phyloP scores from a whole-genome alignment of 2,888 invertebrate species.

The Megastigmus dorsalis region DNA sequence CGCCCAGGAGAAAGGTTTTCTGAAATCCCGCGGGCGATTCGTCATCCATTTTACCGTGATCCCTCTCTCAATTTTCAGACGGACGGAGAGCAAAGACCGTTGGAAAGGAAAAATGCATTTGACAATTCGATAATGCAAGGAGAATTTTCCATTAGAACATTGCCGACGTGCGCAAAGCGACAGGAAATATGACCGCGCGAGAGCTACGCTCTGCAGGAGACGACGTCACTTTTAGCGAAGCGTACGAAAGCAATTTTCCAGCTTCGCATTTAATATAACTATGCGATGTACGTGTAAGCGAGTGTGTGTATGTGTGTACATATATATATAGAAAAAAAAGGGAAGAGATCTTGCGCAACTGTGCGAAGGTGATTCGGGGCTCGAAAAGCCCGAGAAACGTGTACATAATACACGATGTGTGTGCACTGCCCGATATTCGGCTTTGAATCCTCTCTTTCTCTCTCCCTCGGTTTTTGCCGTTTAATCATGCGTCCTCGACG shows the following conservation, averaged over 20 bases:
- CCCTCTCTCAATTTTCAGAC: background rate
- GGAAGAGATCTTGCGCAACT: constrained; percentile 20
- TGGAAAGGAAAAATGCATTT: background rate
- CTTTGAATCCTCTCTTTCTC: background rate
- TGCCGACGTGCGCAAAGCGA: background rate
- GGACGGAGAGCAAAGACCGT: background rate
- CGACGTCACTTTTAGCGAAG: background rate
- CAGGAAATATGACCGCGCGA: background rate
- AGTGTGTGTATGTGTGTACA: no score
- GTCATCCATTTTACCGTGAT: no score
- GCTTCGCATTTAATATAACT: no score
- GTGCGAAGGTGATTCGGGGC: no score
- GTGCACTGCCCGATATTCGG: background rate
- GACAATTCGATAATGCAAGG: background rate
- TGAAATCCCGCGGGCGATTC: no score
- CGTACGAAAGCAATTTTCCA: constrained; percentile 27
- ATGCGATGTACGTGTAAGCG: no score
- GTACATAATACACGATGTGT: no score
- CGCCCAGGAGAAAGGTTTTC: no score
- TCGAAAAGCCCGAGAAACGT: no score
- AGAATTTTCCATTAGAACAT: background rate
- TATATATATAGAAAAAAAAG: background rate
- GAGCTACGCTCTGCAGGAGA: no score
- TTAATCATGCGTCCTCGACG: background rate
- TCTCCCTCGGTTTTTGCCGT: background rate